Evolutionary conservation across 1,140 invertebrate species (phyloP).

Genomic region (Eciton burchellii): DNA sequence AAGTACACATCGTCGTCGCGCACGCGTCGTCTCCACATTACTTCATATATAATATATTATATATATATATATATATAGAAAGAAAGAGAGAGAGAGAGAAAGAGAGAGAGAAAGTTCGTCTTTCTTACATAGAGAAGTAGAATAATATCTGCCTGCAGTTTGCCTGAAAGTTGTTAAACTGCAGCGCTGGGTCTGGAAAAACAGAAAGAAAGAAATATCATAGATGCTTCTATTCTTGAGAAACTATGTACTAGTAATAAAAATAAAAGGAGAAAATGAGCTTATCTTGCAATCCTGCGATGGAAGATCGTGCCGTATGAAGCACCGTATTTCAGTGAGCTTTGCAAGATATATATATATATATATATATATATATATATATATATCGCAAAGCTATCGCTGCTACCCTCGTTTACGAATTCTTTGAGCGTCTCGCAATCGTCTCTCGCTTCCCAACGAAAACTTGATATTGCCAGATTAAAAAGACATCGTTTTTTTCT

Average conservation of each 20-base stretch:
- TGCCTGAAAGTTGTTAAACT: constrained; percentile 31
- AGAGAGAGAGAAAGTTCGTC: background rate
- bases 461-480: background rate
- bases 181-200: background rate
- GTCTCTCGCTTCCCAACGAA: background rate
- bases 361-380: no score
- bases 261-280: constrained; percentile 27
- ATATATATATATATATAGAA: no score
- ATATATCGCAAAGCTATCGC: background rate
- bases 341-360: background rate
- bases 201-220: constrained; percentile 27
- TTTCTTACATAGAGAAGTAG: background rate
- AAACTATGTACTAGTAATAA: constrained; percentile 32
- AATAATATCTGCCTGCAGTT: constrained; percentile 18
- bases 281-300: constrained; percentile 21
- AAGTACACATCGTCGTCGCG: constrained; percentile 22
- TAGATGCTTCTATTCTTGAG: constrained; percentile 31
- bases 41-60: background rate
- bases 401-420: background rate
- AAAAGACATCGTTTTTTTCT: background rate
- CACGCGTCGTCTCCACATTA: no score
- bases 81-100: no score
- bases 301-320: background rate
- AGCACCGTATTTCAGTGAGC: background rate
- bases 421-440: background rate